Base-by-base conservation (phyloP, 2,888 invertebrate species). In the Tetheella fluctuosa region DNA sequence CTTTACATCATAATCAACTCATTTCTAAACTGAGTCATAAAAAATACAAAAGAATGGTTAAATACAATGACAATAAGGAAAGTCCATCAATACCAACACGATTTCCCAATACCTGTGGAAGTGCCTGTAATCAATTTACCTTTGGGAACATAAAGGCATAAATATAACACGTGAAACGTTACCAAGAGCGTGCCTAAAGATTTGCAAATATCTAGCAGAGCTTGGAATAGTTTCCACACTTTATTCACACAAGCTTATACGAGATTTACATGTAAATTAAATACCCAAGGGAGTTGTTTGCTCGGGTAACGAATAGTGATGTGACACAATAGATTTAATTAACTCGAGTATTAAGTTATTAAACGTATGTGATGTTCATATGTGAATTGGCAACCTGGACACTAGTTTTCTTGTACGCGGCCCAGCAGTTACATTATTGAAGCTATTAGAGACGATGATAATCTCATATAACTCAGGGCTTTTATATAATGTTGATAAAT, bases 41-140 rank as follows among this genome's bases (percentile, higher is more conserved):
- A n/a, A n/a, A 6, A 25, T 25, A 25, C 25, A 6, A 1, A 10
- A 10, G 0, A 34, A 34, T 1, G 17, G 7, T 48, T 8, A 20
- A 48, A 48, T 48, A 10, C 48, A 20, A 3, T 10, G 48, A 10
- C 48, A 20, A 10, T 20, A 48, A 48, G 1, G n/a, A 10, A 20
- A 48, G 20, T 20, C 7, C 6, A 8, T 42, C 42, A n/a, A 42
- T 42, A 20, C 48, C 48, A 48, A 48, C 48, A 48, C 48, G 20
- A 48, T 48, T 48, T 48, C 20, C 48, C 48, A 48, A 48, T 48
- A 48, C 48, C 48, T 48, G 48, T 48, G 20, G 48, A 48, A 48
- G 48, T n/a, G 48, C 20, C 48, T 48, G 20, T 48, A 48, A 48
- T 48, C 48, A 48, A 48, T 48, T 48, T 48, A 48, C 48, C 48